A percentile compares a stretch with the other conserved stretches of the same genome.
These are phyloP conservation scores for Andrena flavipes DNA, from an alignment of 2,888 invertebrate genomes.

Conservation along the genomic window DNA sequence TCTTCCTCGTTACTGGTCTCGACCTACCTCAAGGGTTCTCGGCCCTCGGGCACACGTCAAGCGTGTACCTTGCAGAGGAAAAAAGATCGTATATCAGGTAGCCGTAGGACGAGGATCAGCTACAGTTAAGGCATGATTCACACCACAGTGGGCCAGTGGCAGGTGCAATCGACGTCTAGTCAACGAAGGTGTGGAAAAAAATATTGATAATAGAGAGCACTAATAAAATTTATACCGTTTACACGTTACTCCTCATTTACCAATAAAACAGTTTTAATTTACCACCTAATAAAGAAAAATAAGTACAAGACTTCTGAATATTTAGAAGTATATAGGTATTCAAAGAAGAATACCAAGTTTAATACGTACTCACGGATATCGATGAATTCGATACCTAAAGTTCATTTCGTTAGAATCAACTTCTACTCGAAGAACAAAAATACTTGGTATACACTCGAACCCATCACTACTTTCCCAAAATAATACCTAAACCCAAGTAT, in stretches of 20 bases:
- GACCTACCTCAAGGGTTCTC: slow-evolving; percentile 37
- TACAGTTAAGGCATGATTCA: slow-evolving; percentile 32
- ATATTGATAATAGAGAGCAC: neutral
- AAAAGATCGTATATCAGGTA: slow-evolving; percentile 48
- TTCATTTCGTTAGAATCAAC: too few relatives aligned
- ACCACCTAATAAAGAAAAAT: too few relatives aligned
- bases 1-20: slow-evolving; percentile 12
- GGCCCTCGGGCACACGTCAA: slow-evolving; percentile 13
- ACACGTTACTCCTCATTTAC: too few relatives aligned
- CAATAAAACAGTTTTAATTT: too few relatives aligned
- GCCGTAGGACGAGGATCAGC: slow-evolving; percentile 35
- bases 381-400: too few relatives aligned
- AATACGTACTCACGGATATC: too few relatives aligned
- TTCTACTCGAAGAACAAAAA: neutral
- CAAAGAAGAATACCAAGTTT: too few relatives aligned
- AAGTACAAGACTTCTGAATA: too few relatives aligned
- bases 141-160: neutral
- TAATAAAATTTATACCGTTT: neutral
- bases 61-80: slow-evolving; percentile 19
- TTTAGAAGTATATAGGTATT: too few relatives aligned
- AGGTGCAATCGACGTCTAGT: neutral
- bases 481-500: neutral
- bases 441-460: neutral
- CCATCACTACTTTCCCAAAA: neutral
- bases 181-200: neutral